Percentiles rank a stretch among this genome's conserved stretches.
phyloP scores from a whole-genome alignment of 1,140 invertebrate species.

The Drosophila baimaii region DNA sequence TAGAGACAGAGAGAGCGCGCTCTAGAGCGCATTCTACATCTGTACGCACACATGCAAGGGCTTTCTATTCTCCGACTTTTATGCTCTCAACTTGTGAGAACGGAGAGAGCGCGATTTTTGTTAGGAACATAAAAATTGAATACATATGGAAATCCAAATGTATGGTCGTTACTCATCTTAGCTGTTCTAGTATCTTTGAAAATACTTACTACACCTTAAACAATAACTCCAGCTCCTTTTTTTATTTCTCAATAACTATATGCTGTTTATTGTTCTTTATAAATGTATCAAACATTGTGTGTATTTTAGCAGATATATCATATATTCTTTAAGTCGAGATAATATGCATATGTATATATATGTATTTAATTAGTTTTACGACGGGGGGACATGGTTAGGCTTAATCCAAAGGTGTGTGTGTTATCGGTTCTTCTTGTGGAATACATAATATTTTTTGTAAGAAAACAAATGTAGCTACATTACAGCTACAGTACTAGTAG shows the following conservation, averaged over 20 bases:
- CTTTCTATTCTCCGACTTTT: too few species aligned
- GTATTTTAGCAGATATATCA: constrained; percentile 43
- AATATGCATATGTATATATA: constrained; percentile 57
- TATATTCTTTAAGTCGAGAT: constrained; percentile 53
- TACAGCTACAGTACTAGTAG: constrained; percentile 56
- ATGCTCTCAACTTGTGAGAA: too few species aligned
- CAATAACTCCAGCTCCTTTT: not conserved
- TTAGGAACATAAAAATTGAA: too few species aligned
- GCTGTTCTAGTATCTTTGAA: too few species aligned
- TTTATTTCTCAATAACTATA: constrained; percentile 39
- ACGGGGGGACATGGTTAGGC: constrained; percentile 46
- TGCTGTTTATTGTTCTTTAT: constrained; percentile 56
- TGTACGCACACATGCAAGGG: too few species aligned
- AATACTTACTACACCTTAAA: not conserved
- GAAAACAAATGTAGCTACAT: constrained; percentile 62
- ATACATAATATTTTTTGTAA: constrained; percentile 52
- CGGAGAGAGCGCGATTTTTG: too few species aligned
- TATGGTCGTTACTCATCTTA: too few species aligned
- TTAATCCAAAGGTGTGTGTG: constrained; percentile 50
- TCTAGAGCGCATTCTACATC: too few species aligned
- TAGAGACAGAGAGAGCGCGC: too few species aligned
- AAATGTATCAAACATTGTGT: constrained; percentile 77
- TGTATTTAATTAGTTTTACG: constrained; percentile 60
- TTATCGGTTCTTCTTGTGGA: constrained; percentile 65
- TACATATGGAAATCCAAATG: too few species aligned